These are phyloP conservation scores for Rhabdornis inornatus DNA, from an alignment of 2,113 vertebrate species.

Conservation along the genomic window DNA sequence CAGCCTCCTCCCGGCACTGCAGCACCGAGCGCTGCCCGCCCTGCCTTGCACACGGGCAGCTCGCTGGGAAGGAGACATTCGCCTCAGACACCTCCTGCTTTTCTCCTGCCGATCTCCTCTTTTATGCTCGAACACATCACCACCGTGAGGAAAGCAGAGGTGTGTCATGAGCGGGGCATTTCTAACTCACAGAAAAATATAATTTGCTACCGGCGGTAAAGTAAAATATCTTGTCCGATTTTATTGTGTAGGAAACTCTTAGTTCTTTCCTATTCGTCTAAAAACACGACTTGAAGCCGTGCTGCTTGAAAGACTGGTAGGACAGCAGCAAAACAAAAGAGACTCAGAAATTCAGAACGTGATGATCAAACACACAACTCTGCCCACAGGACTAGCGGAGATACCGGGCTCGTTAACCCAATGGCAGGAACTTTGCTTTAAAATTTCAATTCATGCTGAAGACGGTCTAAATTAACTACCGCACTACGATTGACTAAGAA, in stretches of 20 bases:
- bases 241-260: too few species aligned
- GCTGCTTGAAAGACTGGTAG: background rate
- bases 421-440: fast-evolving
- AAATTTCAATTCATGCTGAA: background rate
- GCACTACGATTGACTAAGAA: too few species aligned
- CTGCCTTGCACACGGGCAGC: background rate
- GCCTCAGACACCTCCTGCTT: too few species aligned
- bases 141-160: background rate
- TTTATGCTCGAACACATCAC: background rate
- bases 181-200: background rate
- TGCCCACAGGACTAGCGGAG: background rate
- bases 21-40: background rate
- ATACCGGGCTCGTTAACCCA: background rate
- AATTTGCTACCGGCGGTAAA: background rate
- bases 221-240: background rate
- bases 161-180: background rate
- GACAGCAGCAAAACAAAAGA: background rate
- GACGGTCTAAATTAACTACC: background rate
- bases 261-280: background rate
- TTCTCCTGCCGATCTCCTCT: background rate
- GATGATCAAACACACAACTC: background rate
- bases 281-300: background rate
- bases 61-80: fast-evolving
- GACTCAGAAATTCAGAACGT: background rate
- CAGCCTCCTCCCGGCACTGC: too few species aligned